Evolutionary conservation across 1,140 invertebrate genomes (phyloP).

Genomic region (Armadillidium nasatum): DNA sequence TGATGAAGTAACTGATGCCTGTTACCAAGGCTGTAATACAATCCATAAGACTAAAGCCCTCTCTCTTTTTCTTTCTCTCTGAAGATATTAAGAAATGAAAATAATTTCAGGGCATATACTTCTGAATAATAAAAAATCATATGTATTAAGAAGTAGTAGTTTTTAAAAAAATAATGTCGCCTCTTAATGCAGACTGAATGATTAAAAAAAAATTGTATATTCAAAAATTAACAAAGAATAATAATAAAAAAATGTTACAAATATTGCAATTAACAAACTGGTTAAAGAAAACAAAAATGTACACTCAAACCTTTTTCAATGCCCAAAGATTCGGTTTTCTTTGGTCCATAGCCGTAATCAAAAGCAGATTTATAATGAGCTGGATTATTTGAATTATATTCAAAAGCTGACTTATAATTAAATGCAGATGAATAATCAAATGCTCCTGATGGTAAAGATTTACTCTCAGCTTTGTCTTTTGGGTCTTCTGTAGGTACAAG

Average conservation of each 20-base stretch:
- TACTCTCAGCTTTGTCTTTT: not conserved
- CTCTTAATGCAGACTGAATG: too few relatives aligned
- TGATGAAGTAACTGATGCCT: constrained; percentile 39
- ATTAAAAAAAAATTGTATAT: not conserved
- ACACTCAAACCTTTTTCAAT: constrained; percentile 10
- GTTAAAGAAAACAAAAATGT: not conserved
- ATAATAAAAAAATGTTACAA: not conserved
- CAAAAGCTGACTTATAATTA: constrained; percentile 32
- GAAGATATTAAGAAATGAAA: not conserved
- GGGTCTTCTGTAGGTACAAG: constrained; percentile 30
- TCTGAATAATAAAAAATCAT: too few relatives aligned
- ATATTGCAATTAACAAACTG: not conserved
- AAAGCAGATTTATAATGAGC: constrained; percentile 30
- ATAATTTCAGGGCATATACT: not conserved
- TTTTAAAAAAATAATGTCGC: too few relatives aligned
- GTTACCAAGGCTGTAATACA: constrained; percentile 36
- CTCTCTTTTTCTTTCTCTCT: not conserved
- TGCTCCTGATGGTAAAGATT: constrained; percentile 1
- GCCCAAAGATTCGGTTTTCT: not conserved
- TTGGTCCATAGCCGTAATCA: constrained; percentile 29
- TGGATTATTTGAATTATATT: constrained; percentile 26
- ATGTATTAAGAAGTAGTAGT: too few relatives aligned
- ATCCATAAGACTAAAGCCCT: constrained; percentile 12
- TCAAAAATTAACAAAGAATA: not conserved
- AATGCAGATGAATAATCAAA: constrained; percentile 32